These are phyloP conservation scores for Siphamia tubifer DNA, from an alignment of 2,113 vertebrate species.

Conservation along the genomic window DNA sequence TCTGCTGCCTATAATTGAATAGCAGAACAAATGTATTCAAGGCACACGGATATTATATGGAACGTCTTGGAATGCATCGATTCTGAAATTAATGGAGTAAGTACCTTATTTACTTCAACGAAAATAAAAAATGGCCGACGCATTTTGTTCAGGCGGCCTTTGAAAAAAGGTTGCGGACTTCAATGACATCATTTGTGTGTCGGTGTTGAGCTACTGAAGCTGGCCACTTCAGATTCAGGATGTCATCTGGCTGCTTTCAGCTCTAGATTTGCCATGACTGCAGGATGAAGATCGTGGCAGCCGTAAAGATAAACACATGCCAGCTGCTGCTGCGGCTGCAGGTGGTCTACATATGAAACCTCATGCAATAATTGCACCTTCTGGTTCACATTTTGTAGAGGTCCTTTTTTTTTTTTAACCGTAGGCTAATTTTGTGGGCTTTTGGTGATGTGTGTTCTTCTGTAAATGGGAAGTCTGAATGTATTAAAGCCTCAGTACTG, in stretches of 20 bases:
- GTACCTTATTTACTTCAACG: slow-evolving; percentile 9
- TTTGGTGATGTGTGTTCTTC: too few species aligned
- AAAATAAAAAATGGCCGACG: slow-evolving; percentile 12
- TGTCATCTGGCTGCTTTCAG: slow-evolving; percentile 52
- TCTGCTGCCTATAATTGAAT: slow-evolving; percentile 34
- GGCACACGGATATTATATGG: not conserved
- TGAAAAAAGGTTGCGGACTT: not conserved
- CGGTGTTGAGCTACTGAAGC: slow-evolving; percentile 8
- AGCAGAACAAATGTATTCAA: slow-evolving; percentile 35
- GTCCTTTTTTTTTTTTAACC: not conserved
- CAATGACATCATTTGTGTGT: slow-evolving; percentile 4
- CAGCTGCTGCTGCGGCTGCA: slow-evolving; percentile 68
- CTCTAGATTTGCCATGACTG: slow-evolving; percentile 18
- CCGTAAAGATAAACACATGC: slow-evolving; percentile 44
- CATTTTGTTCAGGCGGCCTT: not conserved
- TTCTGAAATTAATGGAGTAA: slow-evolving; percentile 35
- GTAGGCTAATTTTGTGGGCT: slow-evolving; percentile 15
- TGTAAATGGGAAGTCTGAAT: too few species aligned
- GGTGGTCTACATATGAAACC: slow-evolving; percentile 64
- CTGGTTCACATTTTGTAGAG: slow-evolving; percentile 39
- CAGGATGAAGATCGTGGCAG: slow-evolving; percentile 8
- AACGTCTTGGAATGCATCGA: slow-evolving; percentile 31
- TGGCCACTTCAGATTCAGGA: slow-evolving; percentile 11
- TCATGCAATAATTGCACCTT: slow-evolving; percentile 59
- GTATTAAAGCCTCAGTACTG: too few species aligned